phyloP scores from a whole-genome alignment of 2,888 invertebrate species.

The Melanargia galathea region DNA sequence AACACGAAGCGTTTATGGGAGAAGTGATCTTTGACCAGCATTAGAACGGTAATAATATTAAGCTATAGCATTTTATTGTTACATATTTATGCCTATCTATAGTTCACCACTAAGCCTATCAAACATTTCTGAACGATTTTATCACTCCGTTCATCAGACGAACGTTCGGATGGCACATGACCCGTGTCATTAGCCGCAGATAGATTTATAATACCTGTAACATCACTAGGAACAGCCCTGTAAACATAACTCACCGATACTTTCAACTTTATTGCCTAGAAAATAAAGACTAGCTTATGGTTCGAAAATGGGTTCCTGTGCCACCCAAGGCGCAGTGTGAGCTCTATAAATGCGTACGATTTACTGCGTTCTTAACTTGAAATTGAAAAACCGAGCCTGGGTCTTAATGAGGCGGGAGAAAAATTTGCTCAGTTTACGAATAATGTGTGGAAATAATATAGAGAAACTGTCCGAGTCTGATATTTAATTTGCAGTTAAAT shows the following conservation, averaged over 20 bases:
- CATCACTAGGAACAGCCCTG: slow-evolving; percentile 22
- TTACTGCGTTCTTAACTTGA: slow-evolving; percentile 72
- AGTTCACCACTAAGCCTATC: slow-evolving; percentile 1
- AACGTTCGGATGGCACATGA: slow-evolving; percentile 32
- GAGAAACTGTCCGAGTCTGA: background rate
- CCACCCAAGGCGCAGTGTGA: slow-evolving; percentile 71
- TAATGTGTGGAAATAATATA: slow-evolving; percentile 2
- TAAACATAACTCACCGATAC: background rate
- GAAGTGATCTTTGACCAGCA: background rate
- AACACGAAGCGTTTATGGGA: background rate
- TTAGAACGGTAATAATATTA: background rate
- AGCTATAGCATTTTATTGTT: background rate
- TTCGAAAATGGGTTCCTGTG: slow-evolving; percentile 37
- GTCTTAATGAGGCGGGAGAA: slow-evolving; percentile 58
- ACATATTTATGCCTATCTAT: background rate
- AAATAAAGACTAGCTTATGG: slow-evolving; percentile 19
- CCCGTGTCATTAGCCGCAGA: slow-evolving; percentile 66
- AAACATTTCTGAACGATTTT: slow-evolving; percentile 28
- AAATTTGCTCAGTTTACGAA: slow-evolving; percentile 41
- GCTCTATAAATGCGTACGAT: slow-evolving; percentile 74
- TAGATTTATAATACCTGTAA: slow-evolving; percentile 69
- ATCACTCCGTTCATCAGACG: slow-evolving; percentile 39
- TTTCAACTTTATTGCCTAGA: slow-evolving; percentile 20
- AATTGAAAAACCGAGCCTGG: slow-evolving; percentile 65
- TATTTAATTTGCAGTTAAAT: background rate